A percentile compares a stretch with the other conserved stretches of the same genome.
phyloP scores from a whole-genome alignment of 2,797 vertebrate genomes.

The Macropus fuliginosus region DNA sequence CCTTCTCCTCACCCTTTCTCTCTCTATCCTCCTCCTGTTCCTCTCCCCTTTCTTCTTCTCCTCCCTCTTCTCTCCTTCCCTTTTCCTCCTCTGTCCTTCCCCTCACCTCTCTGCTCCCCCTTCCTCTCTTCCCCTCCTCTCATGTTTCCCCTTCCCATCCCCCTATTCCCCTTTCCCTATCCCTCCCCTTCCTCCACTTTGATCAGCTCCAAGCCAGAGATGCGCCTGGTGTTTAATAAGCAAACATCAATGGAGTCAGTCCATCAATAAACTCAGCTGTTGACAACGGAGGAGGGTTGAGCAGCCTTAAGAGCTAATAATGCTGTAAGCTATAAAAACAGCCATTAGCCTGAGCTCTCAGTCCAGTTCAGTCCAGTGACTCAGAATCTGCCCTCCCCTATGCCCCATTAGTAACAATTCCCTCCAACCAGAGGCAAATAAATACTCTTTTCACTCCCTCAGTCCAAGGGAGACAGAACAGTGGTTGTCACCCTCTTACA shows the following conservation, averaged over 20 bases:
- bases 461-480: background rate
- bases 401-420: background rate
- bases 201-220: constrained; percentile 57
- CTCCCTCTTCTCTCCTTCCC: background rate
- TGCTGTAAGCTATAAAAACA: constrained; percentile 79
- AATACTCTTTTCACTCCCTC: background rate
- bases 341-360: constrained; percentile 73
- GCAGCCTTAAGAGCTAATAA: constrained; percentile 80
- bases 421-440: constrained; percentile 55
- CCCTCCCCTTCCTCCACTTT: constrained; percentile 20
- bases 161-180: background rate
- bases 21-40: background rate
- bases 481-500: background rate
- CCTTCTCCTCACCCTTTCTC: background rate
- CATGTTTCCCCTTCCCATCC: background rate
- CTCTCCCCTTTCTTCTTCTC: background rate
- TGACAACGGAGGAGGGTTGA: constrained; percentile 72
- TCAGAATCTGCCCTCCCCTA: background rate
- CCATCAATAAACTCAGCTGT: constrained; percentile 80
- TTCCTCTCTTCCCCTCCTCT: background rate
- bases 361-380: constrained; percentile 42
- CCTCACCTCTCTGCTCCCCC: background rate
- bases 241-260: constrained; percentile 77
- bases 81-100: background rate
- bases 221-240: constrained; percentile 74